Evolutionary conservation across 2,113 vertebrate genomes (phyloP).

Genomic region (Gymnobelideus leadbeateri): DNA sequence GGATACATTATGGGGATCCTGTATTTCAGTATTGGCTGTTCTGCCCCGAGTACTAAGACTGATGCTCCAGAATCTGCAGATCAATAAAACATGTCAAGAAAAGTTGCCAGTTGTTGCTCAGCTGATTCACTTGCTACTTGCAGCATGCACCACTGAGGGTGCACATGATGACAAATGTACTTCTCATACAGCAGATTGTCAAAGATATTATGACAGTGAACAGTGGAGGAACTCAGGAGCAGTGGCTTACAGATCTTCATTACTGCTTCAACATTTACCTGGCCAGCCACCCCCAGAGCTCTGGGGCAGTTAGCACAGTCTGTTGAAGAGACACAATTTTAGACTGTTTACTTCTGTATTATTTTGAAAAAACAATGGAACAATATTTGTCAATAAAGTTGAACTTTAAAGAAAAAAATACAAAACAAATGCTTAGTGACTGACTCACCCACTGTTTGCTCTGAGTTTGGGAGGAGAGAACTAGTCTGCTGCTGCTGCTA

Average conservation of each 20-base stretch:
- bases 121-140: conserved; percentile 92
- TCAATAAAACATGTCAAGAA: conserved; percentile 89
- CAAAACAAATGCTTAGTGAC: too few species aligned
- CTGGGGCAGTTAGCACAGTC: conserved; percentile 85
- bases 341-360: conserved; percentile 82
- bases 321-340: conserved; percentile 86
- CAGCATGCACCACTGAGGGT: conserved; percentile 93
- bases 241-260: conserved; percentile 96
- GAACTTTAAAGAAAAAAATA: conserved; percentile 85
- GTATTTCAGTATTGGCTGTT: conserved; percentile 89
- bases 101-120: conserved; percentile 94
- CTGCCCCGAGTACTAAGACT: conserved; percentile 92
- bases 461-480: too few species aligned
- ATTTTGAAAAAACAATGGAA: conserved; percentile 83
- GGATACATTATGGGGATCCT: conserved; percentile 93
- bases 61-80: conserved; percentile 92
- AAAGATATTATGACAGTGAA: conserved; percentile 94
- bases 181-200: conserved; percentile 94
- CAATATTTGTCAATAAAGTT: conserved; percentile 83
- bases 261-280: conserved; percentile 95
- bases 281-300: conserved; percentile 89
- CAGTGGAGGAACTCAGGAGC: conserved; percentile 90
- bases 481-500: too few species aligned
- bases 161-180: conserved; percentile 92
- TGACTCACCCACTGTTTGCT: too few species aligned